Evolutionary conservation across 2,888 invertebrate species (phyloP), one percentile per base, ranked within the genome.

Genomic region (Candidula unifasciata): DNA sequence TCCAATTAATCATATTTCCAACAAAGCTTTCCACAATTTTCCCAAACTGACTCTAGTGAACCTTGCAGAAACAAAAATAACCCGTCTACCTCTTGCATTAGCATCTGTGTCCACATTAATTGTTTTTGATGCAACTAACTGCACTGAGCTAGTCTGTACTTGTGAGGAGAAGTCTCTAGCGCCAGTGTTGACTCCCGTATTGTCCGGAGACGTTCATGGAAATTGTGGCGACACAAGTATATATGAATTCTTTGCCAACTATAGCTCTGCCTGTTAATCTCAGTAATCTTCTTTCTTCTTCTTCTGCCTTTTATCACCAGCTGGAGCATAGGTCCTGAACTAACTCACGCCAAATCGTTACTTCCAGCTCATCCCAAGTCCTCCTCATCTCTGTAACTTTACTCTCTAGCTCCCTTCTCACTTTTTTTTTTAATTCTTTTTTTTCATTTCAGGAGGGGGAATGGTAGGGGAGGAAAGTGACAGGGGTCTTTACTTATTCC

Each of bases 31-130:
- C n/a, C 16, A 18, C 16, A 66, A 66, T 44, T n/a, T 79, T 16
- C 24, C 6, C 1, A 1, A 5, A 2, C 66, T 79, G 5, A 13
- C 21, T 13, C 21, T 24, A 16, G 3, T 79, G 5, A 21, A 24
- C 37, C 37, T 79, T 37, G 16, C 37, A n/a, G 27, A 37, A 18
- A 79, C 79, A n/a, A 2, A 16, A 6, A 10, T 79, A 35, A 37
- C 66, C 18, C 79, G 79, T 3, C 33, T 79, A 27, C 79, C 79
- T 44, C 64, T 66, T 13, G 79, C 79, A 10, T 30, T 80, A 30
- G 6, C 54, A 3, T 33, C n/a, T 21, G 54, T 80, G n/a, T 18
- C 44, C 54, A 33, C 27, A 3, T 16, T 80, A 21, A 21, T n/a
- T 6, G 3, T 2, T 2, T 54, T 80, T 13, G 35, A 80, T 16